Evolutionary conservation across 2,888 invertebrate species (phyloP).

Genomic region (Ischnura elegans): DNA sequence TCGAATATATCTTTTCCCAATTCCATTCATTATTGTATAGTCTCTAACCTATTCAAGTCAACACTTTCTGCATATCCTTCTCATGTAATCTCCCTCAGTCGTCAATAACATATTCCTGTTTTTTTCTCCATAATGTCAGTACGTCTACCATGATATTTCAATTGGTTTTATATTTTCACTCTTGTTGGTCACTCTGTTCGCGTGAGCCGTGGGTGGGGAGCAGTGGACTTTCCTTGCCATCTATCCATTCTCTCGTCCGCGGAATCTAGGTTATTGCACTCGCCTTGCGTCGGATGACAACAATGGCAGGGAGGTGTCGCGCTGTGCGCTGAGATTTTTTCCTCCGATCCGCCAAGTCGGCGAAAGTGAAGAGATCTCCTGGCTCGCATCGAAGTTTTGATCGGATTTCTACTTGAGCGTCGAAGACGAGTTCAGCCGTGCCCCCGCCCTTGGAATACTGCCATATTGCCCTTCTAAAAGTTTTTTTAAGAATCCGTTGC

Average conservation of each 20-base stretch:
- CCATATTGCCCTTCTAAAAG: too few species aligned
- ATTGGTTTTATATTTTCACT: too few species aligned
- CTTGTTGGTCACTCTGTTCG: too few species aligned
- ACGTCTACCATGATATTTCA: too few species aligned
- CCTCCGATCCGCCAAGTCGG: not conserved
- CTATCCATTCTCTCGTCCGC: not conserved
- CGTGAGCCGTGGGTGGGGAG: not conserved
- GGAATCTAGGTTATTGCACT: slow-evolving; percentile 23
- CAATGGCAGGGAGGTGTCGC: not conserved
- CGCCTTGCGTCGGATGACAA: not conserved
- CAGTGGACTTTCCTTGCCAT: not conserved
- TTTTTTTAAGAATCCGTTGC: too few species aligned
- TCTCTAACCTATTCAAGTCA: too few species aligned
- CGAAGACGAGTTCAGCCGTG: not conserved
- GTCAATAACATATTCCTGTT: too few species aligned
- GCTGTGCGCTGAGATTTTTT: not conserved
- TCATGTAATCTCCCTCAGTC: too few species aligned
- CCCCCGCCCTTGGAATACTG: not conserved
- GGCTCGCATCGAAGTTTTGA: not conserved
- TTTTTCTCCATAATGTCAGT: too few species aligned
- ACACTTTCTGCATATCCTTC: too few species aligned
- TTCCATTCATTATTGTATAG: too few species aligned
- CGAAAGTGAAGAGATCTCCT: not conserved
- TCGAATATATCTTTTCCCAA: too few species aligned
- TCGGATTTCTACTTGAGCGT: not conserved